A percentile compares a stretch with the other conserved stretches of the same genome.
These are phyloP conservation scores for Dinocampus coccinellae DNA, from an alignment of 2,888 invertebrate species.

Conservation along the genomic window DNA sequence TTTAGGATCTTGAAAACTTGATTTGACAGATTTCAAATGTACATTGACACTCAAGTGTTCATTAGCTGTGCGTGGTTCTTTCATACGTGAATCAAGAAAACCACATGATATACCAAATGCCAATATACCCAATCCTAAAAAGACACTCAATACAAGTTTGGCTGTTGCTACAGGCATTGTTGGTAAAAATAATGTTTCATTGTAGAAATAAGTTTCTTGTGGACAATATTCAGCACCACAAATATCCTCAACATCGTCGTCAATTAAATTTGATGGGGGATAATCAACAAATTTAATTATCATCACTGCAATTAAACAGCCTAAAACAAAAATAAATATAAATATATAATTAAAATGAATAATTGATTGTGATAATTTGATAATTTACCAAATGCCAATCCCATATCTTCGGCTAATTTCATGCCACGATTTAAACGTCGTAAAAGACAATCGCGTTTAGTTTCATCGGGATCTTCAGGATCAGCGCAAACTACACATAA, in stretches of 20 bases:
- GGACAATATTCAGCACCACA: slow-evolving; percentile 65
- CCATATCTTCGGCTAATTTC: slow-evolving; percentile 64
- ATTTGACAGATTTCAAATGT: slow-evolving; percentile 69
- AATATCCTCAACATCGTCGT: slow-evolving; percentile 54
- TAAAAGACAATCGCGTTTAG: slow-evolving; percentile 61
- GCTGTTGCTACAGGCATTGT: slow-evolving; percentile 54
- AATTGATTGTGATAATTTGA: neutral
- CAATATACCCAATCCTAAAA: slow-evolving; percentile 60
- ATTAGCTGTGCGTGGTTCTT: slow-evolving; percentile 56
- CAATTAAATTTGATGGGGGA: slow-evolving; percentile 39
- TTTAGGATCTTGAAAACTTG: slow-evolving; percentile 74
- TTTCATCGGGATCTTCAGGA: slow-evolving; percentile 65
- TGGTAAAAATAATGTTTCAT: slow-evolving; percentile 55
- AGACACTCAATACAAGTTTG: slow-evolving; percentile 61
- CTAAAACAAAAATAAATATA: neutral
- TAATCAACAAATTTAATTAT: slow-evolving; percentile 59
- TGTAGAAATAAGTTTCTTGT: slow-evolving; percentile 57
- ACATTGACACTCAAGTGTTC: slow-evolving; percentile 51
- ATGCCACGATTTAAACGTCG: slow-evolving; percentile 61
- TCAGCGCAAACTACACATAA: slow-evolving; percentile 61
- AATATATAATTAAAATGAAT: neutral
- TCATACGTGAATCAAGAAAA: slow-evolving; percentile 63
- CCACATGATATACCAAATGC: slow-evolving; percentile 63
- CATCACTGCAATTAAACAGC: slow-evolving; percentile 60
- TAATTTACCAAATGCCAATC: slow-evolving; percentile 60